Conservation (phyloP, 2,888 invertebrate species). For the Cosmopolites sordidus region DNA sequence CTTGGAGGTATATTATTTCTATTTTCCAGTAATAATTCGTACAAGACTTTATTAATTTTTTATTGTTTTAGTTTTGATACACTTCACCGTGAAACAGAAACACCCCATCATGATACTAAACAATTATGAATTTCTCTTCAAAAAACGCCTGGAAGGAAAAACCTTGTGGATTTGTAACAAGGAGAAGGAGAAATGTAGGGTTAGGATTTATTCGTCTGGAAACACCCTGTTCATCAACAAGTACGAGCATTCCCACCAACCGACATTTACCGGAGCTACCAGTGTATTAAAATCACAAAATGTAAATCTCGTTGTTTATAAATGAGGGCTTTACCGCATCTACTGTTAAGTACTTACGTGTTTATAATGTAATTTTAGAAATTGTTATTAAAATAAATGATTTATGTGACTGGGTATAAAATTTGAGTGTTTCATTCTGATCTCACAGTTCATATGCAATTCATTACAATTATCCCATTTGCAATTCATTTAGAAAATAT, state of each 20-base stretch:
- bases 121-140: constrained; percentile 28
- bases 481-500: too few relatives aligned
- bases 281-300: constrained; percentile 5
- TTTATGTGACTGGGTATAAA: too few relatives aligned
- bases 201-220: constrained; percentile 15
- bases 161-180: constrained; percentile 32
- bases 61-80: constrained; percentile 23
- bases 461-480: too few relatives aligned
- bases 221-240: constrained; percentile 6
- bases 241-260: constrained; percentile 9
- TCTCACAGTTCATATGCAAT: too few relatives aligned
- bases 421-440: too few relatives aligned
- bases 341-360: too few relatives aligned
- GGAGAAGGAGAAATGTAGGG: constrained; percentile 26
- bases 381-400: too few relatives aligned
- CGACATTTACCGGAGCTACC: constrained; percentile 6
- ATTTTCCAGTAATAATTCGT: too few relatives aligned
- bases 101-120: constrained; percentile 32
- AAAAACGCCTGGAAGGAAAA: constrained; percentile 23
- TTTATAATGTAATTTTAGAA: too few relatives aligned
- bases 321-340: too few relatives aligned
- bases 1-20: too few relatives aligned
- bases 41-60: too few relatives aligned
- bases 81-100: constrained; percentile 28
- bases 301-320: background rate